These are phyloP conservation scores for Catharus fuscescens DNA, from an alignment of 2,113 vertebrate species.

Conservation along the genomic window DNA sequence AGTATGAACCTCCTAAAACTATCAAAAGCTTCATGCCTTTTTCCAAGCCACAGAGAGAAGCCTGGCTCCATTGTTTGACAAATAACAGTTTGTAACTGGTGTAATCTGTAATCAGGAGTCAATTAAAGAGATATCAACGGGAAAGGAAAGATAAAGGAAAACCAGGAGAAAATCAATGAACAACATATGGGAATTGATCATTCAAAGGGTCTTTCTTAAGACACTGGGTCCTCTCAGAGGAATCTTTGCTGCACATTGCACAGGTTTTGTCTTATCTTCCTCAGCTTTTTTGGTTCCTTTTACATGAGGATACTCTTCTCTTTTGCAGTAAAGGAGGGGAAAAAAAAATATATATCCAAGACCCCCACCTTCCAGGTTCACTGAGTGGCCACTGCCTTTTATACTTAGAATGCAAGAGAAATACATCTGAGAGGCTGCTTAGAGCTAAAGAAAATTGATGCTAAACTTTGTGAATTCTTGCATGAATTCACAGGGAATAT, in stretches of 20 bases:
- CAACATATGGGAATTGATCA: constrained; percentile 37
- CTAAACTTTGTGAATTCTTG: constrained; percentile 25
- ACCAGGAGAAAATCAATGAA: constrained; percentile 59
- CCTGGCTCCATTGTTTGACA: constrained; percentile 30
- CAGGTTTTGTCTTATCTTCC: background rate
- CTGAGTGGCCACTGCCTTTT: background rate
- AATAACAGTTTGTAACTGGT: constrained; percentile 46
- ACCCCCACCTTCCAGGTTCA: background rate
- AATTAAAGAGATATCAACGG: constrained; percentile 59
- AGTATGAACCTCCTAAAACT: constrained; percentile 1
- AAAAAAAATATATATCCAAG: background rate
- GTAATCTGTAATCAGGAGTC: constrained; percentile 67
- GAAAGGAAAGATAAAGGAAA: constrained; percentile 50
- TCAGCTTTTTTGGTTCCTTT: background rate
- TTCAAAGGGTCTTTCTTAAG: constrained; percentile 43
- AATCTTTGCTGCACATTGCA: background rate
- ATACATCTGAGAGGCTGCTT: background rate
- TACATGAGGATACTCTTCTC: background rate
- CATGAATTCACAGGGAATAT: background rate
- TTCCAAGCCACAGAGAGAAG: background rate
- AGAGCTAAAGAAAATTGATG: background rate
- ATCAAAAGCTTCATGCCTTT: background rate
- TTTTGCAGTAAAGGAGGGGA: background rate
- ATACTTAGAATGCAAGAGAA: background rate
- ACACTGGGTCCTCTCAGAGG: background rate